Base-by-base conservation (phyloP, 1,140 invertebrate genomes). In the Zaprionus tsacasi region DNA sequence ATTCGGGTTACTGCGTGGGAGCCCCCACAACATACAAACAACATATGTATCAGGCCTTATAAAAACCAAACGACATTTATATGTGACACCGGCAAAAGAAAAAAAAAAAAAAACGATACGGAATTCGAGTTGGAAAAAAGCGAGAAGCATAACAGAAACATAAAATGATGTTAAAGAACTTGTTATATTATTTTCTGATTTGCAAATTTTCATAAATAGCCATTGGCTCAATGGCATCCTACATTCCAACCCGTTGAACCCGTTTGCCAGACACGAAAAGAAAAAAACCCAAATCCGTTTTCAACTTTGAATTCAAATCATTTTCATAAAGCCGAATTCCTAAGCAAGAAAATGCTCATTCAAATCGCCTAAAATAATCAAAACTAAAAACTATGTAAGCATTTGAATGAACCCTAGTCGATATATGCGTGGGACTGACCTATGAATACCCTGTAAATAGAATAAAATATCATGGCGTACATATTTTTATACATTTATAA, bases 1-100 rank as follows among this genome's bases (percentile, higher is more conserved):
- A 89, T 83, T 81, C 54, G 13, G 30, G 27, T 17, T 72, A 63
- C 27, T 68, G 63, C 77, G 83, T 83, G 75, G 83, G 81, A 21
- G 58, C 71, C 36, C 71, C 33, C 64, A 59, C 67, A 50, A 50
- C 45, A 55, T 21, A 21, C 21, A 21, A 21, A 21, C 38, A 68
- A 54, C 38, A 63, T 33, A 43, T 54, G 64, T 57, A 43, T n/a
- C 2, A 15, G 15, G 40, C 13, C n/a, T 3, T 40, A 69, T 68
- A 61, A 57, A 50, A 57, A 69, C 54, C 54, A 66, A 59, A 69
- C 45, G n/a, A 68, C 56, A 63, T 1, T 21, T 21, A 2, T 48
- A 54, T 55, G 52, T 21, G 64, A 4, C 45, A 21, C 45, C 33
- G 63, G 50, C 55, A 77, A 43, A 7, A 43, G 6, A 77, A 40